A percentile compares a stretch with the other conserved stretches of the same genome.
phyloP scores from a whole-genome alignment of 1,140 invertebrate genomes.

The Drosophila oshimai region DNA sequence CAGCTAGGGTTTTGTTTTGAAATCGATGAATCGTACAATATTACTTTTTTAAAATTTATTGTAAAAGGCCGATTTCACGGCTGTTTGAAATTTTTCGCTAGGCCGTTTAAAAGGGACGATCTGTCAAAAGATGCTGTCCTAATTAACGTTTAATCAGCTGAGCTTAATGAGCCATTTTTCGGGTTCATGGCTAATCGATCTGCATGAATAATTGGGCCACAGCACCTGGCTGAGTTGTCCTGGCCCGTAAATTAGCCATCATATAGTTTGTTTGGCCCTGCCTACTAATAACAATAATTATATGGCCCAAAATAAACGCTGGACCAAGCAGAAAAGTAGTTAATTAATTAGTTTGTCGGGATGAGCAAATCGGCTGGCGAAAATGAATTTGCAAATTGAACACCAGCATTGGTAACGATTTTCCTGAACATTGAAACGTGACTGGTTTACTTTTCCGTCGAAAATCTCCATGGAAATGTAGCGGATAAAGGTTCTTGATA shows the following conservation, averaged over 20 bases:
- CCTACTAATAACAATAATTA: slow-evolving; percentile 53
- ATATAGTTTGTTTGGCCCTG: not conserved
- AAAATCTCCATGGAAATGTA: slow-evolving; percentile 16
- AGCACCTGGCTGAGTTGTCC: slow-evolving; percentile 12
- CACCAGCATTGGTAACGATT: slow-evolving; percentile 1
- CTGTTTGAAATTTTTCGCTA: too few species aligned
- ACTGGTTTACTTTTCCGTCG: slow-evolving; percentile 32
- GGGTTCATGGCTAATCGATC: slow-evolving; percentile 62
- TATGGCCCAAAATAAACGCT: slow-evolving; percentile 28
- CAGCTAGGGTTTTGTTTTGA: too few species aligned
- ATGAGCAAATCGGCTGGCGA: slow-evolving; percentile 38
- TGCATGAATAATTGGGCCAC: slow-evolving; percentile 64
- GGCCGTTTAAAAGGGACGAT: too few species aligned
- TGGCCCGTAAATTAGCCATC: slow-evolving; percentile 38
- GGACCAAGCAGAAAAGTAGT: slow-evolving; percentile 47
- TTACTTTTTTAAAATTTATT: too few species aligned
- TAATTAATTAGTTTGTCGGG: slow-evolving; percentile 60
- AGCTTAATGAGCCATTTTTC: slow-evolving; percentile 56
- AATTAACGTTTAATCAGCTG: slow-evolving; percentile 72
- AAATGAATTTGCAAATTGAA: slow-evolving; percentile 47
- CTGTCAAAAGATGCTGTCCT: too few species aligned
- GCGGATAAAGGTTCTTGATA: slow-evolving; percentile 1
- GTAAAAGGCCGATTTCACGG: too few species aligned
- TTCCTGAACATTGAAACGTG: slow-evolving; percentile 43
- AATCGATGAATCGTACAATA: too few species aligned